These are phyloP conservation scores for Siniperca scherzeri DNA, from an alignment of 2,797 vertebrate species.

Conservation along the genomic window DNA sequence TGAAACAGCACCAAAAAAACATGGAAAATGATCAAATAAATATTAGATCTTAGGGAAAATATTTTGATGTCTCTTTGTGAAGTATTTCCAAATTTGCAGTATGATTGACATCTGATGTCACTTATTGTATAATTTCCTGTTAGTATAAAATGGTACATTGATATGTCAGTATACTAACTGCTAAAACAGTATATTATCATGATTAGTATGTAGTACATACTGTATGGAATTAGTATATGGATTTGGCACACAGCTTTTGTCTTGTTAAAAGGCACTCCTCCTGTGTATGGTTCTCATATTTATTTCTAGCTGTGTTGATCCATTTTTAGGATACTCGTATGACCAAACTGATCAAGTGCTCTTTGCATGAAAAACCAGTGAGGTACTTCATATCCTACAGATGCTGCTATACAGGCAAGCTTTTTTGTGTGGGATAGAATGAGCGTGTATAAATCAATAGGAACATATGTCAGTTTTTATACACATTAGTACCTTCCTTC, in stretches of 20 bases:
- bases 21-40: not conserved
- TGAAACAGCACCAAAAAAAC: not conserved
- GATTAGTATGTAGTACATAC: not conserved
- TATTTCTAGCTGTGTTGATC: slow-evolving; percentile 26
- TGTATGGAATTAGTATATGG: not conserved
- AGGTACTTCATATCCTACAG: slow-evolving; percentile 9
- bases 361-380: not conserved
- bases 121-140: not conserved
- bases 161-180: not conserved
- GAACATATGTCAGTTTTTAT: slow-evolving; percentile 24
- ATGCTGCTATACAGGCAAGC: not conserved
- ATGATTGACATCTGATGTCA: not conserved
- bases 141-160: not conserved
- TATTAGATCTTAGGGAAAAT: not conserved
- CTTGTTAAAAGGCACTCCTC: slow-evolving; percentile 7
- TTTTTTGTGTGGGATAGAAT: slow-evolving; percentile 24
- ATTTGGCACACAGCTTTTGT: not conserved
- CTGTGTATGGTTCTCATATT: not conserved
- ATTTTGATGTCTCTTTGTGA: not conserved
- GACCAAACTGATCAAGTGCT: slow-evolving; percentile 9
- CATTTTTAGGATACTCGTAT: not conserved
- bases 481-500: slow-evolving; percentile 1
- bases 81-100: not conserved
- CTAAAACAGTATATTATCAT: not conserved
- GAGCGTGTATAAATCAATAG: slow-evolving; percentile 19